phyloP scores from a whole-genome alignment of 1,140 invertebrate genomes.

The Coelopa frigida region DNA sequence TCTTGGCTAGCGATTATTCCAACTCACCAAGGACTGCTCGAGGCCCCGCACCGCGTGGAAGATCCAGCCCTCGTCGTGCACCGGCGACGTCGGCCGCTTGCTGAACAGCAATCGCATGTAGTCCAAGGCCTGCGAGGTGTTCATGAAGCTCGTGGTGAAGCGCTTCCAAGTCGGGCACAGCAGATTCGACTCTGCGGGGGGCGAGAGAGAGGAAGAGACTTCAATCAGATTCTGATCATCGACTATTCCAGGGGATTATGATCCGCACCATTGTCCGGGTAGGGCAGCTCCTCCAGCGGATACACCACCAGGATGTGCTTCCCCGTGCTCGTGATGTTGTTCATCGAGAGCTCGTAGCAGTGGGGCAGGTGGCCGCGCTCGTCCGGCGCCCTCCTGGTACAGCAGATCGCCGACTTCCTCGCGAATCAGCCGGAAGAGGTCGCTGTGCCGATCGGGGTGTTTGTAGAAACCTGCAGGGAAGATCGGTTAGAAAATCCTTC shows the following conservation, averaged over 20 bases:
- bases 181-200: constrained; percentile 25
- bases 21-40: constrained; percentile 27
- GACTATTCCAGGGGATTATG: neutral
- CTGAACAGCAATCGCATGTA: constrained; percentile 38
- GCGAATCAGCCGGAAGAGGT: constrained; percentile 22
- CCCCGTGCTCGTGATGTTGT: constrained; percentile 17
- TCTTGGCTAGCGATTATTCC: too few species aligned
- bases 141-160: constrained; percentile 34
- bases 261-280: constrained; percentile 29
- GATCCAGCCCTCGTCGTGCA: constrained; percentile 36
- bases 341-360: constrained; percentile 26
- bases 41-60: constrained; percentile 29
- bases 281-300: constrained; percentile 31
- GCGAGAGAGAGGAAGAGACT: neutral
- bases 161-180: constrained; percentile 34
- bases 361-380: constrained; percentile 5
- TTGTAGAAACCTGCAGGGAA: constrained; percentile 38
- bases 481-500: too few species aligned
- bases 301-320: constrained; percentile 27
- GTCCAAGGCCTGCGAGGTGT: constrained; percentile 29
- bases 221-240: neutral
- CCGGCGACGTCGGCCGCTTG: constrained; percentile 24
- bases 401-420: constrained; percentile 29
- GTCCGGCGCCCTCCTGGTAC: constrained; percentile 19
- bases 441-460: constrained; percentile 31